Percentiles rank a stretch among this genome's conserved stretches.
Conservation (phyloP, 1,140 invertebrate species). For the Kradibia gibbosae region DNA sequence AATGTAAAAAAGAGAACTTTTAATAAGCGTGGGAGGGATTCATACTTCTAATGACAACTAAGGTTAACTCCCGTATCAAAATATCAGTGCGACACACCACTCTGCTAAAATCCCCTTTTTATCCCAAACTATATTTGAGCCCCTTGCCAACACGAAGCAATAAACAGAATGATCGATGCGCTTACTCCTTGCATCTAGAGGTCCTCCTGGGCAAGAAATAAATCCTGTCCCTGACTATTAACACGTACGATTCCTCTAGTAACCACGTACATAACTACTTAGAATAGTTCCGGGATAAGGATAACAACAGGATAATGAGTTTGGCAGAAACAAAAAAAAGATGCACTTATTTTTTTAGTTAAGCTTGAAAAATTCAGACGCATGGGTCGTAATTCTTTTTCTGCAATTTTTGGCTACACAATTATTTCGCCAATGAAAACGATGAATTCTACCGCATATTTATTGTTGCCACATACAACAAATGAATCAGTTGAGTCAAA, state of each 20-base stretch:
- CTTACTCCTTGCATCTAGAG: constrained; percentile 6
- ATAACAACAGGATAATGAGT: too few species aligned
- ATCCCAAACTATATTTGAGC: constrained; percentile 6
- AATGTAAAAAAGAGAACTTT: not conserved
- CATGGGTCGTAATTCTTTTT: too few species aligned
- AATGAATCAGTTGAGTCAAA: too few species aligned
- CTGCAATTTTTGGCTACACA: too few species aligned
- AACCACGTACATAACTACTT: too few species aligned
- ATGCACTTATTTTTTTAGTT: too few species aligned
- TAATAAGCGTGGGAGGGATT: not conserved
- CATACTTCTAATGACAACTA: constrained; percentile 21
- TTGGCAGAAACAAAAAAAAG: too few species aligned
- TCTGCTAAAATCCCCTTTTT: not conserved
- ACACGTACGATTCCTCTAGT: not conserved
- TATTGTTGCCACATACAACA: too few species aligned
- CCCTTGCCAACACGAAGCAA: not conserved
- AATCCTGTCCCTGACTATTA: not conserved
- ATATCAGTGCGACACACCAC: not conserved
- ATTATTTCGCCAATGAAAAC: too few species aligned
- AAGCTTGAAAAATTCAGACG: too few species aligned
- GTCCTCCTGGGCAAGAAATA: not conserved
- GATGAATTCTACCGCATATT: too few species aligned
- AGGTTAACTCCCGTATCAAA: constrained; percentile 18
- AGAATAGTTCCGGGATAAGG: too few species aligned
- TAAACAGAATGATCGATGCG: constrained; percentile 29